Evolutionary conservation across 2,888 invertebrate genomes (phyloP).

Genomic region (Timandra comae): DNA sequence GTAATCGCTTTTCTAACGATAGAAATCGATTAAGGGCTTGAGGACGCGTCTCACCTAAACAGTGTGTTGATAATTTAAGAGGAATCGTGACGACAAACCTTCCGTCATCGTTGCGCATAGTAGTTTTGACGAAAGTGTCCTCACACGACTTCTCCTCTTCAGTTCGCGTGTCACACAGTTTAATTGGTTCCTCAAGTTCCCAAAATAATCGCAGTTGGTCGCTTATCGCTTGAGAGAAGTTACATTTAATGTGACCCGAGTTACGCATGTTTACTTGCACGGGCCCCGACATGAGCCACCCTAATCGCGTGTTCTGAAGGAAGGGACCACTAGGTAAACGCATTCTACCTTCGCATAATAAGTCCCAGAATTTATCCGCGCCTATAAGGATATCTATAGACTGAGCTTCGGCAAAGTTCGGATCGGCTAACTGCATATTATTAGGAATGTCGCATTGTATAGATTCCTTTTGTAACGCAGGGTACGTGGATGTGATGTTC

Average conservation of each 20-base stretch:
- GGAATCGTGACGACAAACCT: conserved; percentile 10
- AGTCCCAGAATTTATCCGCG: conserved; percentile 17
- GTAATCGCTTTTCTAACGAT: conserved; percentile 1
- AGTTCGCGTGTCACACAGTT: neutral
- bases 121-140: conserved; percentile 3
- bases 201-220: conserved; percentile 15
- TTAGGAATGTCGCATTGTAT: conserved; percentile 4
- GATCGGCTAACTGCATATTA: neutral
- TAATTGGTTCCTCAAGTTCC: conserved; percentile 15
- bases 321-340: conserved; percentile 16
- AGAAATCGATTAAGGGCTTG: conserved; percentile 1
- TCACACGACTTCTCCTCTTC: conserved; percentile 1
- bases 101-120: conserved; percentile 7
- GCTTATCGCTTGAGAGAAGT: conserved; percentile 11
- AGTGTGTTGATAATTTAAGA: conserved; percentile 10
- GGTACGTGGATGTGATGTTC: neutral
- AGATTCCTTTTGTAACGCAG: neutral
- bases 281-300: conserved; percentile 21
- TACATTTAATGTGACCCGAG: conserved; percentile 8
- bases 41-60: conserved; percentile 1
- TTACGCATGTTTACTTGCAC: conserved; percentile 1
- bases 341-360: conserved; percentile 10
- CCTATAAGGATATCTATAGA: conserved; percentile 12
- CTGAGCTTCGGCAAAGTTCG: neutral
- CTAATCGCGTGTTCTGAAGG: conserved; percentile 18